Evolutionary conservation across 2,797 vertebrate species (phyloP).

Genomic region (Rhynchotus rufescens): DNA sequence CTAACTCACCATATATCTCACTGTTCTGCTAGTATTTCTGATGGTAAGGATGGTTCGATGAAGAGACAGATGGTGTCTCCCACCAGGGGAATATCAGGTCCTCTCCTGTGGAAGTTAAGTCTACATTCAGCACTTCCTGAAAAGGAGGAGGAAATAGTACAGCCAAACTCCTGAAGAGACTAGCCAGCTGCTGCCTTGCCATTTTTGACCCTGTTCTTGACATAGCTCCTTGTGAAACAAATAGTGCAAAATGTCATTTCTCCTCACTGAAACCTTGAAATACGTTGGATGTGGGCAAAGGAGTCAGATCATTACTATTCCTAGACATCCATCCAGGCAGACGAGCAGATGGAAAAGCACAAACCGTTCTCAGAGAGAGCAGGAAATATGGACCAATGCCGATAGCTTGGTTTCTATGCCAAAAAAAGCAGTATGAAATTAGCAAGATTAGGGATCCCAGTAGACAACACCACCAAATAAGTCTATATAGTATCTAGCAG

Average conservation of each 20-base stretch:
- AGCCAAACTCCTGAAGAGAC: slow-evolving; percentile 42
- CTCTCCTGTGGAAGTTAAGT: not conserved
- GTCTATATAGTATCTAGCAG: not conserved
- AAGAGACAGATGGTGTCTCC: slow-evolving; percentile 58
- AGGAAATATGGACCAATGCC: slow-evolving; percentile 63
- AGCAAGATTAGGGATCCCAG: slow-evolving; percentile 25
- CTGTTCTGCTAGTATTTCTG: not conserved
- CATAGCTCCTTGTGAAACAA: not conserved
- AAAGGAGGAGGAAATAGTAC: not conserved
- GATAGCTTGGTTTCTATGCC: slow-evolving; percentile 7
- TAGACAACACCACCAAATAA: slow-evolving; percentile 1
- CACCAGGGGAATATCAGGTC: slow-evolving; percentile 48
- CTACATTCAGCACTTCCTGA: slow-evolving; percentile 51
- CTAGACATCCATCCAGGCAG: slow-evolving; percentile 62
- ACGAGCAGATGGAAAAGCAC: slow-evolving; percentile 70
- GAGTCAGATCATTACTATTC: slow-evolving; percentile 14
- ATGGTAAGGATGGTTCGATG: slow-evolving; percentile 16
- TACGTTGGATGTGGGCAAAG: not conserved
- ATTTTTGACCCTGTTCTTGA: slow-evolving; percentile 34
- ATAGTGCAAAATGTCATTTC: not conserved
- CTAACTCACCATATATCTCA: not conserved
- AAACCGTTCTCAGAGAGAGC: slow-evolving; percentile 28
- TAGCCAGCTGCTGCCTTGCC: slow-evolving; percentile 28
- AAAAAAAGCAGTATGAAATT: not conserved
- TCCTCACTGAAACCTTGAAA: not conserved